Conservation (phyloP, 2,888 invertebrate species). For the Kryphioiulus occultus region DNA sequence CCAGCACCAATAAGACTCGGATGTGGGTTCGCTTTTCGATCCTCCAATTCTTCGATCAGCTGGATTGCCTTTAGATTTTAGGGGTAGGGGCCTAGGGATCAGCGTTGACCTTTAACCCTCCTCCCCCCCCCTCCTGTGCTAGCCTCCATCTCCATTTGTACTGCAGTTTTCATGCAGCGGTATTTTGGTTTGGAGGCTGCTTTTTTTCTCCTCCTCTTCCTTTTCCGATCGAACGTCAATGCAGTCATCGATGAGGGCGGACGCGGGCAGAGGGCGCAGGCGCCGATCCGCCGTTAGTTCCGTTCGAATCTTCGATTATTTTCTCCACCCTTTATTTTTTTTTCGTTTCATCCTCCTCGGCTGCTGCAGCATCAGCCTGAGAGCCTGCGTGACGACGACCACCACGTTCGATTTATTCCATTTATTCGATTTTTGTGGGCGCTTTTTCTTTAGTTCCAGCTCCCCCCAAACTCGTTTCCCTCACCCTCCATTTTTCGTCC, state of each 20-base stretch:
- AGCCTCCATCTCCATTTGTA: not conserved
- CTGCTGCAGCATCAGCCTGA: too few species aligned
- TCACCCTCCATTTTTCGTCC: too few species aligned
- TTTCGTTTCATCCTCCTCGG: not conserved
- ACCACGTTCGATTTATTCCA: not conserved
- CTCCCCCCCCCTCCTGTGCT: not conserved
- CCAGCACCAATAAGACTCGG: too few species aligned
- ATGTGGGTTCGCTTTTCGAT: too few species aligned
- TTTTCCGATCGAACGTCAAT: slow-evolving; percentile 5
- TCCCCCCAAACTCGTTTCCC: too few species aligned
- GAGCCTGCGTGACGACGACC: too few species aligned
- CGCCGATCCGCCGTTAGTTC: not conserved
- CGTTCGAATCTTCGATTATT: not conserved
- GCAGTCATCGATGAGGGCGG: not conserved
- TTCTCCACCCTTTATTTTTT: not conserved
- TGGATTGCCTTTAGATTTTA: too few species aligned
- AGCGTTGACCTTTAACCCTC: not conserved
- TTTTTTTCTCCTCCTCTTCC: too few species aligned
- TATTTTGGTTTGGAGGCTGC: not conserved
- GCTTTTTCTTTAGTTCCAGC: not conserved
- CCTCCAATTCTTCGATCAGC: too few species aligned
- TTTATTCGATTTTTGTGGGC: not conserved
- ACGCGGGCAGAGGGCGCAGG: not conserved
- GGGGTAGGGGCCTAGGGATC: too few species aligned
- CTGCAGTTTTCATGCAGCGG: too few species aligned